A percentile compares a stretch with the other conserved stretches of the same genome.
phyloP scores from a whole-genome alignment of 2,113 vertebrate genomes.

The Arenaria interpres region DNA sequence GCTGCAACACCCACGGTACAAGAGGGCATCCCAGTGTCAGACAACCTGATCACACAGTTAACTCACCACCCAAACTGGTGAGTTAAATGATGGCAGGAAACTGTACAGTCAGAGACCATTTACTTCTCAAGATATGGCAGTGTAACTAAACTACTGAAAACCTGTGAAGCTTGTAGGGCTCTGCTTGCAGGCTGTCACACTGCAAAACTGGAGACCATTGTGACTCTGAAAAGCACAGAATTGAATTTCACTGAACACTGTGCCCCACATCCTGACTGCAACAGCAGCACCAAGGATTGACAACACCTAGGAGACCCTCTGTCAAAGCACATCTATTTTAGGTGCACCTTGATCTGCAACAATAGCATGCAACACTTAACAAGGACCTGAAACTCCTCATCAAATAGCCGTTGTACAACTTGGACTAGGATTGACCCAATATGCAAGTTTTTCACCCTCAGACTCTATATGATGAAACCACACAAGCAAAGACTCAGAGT shows the following conservation, averaged over 20 bases:
- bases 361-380: neutral
- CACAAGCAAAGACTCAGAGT: neutral
- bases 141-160: neutral
- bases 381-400: neutral
- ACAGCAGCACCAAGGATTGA: neutral
- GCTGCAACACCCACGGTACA: neutral
- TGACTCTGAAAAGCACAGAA: neutral
- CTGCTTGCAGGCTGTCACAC: neutral
- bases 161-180: neutral
- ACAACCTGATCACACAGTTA: neutral
- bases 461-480: neutral
- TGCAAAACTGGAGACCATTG: neutral
- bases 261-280: neutral
- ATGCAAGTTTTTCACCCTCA: neutral
- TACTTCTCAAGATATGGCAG: neutral
- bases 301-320: neutral
- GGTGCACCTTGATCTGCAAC: neutral
- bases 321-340: neutral
- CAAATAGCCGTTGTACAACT: neutral
- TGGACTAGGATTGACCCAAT: rapidly evolving
- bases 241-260: rapidly evolving
- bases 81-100: neutral
- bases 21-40: neutral
- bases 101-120: neutral
- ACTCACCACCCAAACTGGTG: neutral